These are phyloP conservation scores for Gibbula magus DNA, from an alignment of 2,888 invertebrate genomes.

Conservation along the genomic window DNA sequence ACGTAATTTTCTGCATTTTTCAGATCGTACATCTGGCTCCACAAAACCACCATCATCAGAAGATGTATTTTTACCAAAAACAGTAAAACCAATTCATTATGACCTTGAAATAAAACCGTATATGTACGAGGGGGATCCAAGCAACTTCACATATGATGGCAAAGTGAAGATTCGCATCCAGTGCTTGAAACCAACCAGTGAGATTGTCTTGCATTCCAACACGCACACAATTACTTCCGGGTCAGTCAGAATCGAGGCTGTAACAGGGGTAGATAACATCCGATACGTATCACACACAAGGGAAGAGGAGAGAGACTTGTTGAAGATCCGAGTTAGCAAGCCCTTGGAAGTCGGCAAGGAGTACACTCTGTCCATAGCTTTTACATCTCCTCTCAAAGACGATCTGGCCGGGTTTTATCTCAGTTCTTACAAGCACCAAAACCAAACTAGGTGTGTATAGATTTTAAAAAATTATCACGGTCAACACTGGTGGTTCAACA, in stretches of 20 bases:
- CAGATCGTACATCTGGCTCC: neutral
- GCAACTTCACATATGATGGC: constrained; percentile 45
- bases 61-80: constrained; percentile 42
- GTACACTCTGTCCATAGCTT: constrained; percentile 83
- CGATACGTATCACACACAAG: constrained; percentile 21
- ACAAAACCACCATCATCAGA: neutral
- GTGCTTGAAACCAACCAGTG: constrained; percentile 28
- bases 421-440: constrained; percentile 28
- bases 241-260: constrained; percentile 2
- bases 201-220: constrained; percentile 37
- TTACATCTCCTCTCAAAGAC: constrained; percentile 82
- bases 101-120: constrained; percentile 42
- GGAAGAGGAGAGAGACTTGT: constrained; percentile 58
- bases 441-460: constrained; percentile 31
- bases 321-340: constrained; percentile 24
- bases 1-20: too few relatives aligned
- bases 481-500: too few relatives aligned
- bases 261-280: constrained; percentile 29
- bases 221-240: constrained; percentile 29
- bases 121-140: constrained; percentile 43
- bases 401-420: constrained; percentile 36
- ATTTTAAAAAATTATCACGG: too few relatives aligned
- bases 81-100: constrained; percentile 39
- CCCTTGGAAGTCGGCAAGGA: constrained; percentile 77
- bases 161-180: constrained; percentile 28